Base-by-base conservation (phyloP, 2,113 vertebrate species). In the Crotalus viridis region DNA sequence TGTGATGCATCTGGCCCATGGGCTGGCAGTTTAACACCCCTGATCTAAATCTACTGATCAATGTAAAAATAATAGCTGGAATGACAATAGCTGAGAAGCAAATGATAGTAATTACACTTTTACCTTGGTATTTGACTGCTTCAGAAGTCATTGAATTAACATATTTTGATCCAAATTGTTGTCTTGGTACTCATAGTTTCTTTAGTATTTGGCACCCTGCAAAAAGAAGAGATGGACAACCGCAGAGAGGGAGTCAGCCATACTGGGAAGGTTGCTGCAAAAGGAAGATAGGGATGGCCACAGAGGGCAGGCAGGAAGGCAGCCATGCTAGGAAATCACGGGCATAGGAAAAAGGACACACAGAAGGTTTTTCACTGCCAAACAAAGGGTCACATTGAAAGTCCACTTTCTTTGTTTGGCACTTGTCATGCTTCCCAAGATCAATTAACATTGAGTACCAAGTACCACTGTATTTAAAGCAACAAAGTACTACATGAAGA, bases 241-340 rank as follows among this genome's bases (percentile, higher is more conserved):
- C 1, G 10, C 10, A n/a, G 26, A 64, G 10, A 64, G 61, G 10
- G n/a, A n/a, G 10, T n/a, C 0, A 1, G 10, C 4, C 26, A 64
- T 64, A n/a, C 61, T 64, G 26, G 28, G 28, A 64, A 64, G 61
- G 28, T n/a, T 64, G 12, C 61, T n/a, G n/a, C 28, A 64, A 64
- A 64, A 64, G 61, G 4, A 64, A 64, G 26, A 64, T 10, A 10
- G 61, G 28, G 28, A n/a, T 64, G 61, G 28, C 61, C 12, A 64
- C 10, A 64, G 24, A 61, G 61, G 26, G 26, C 1, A 1, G 28
- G 15, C 10, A n/a, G 28, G 61, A 64, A 64, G 61, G 28, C 10
- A 64, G 28, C 10, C 28, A n/a, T 64, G 10, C 4, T 64, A 28
- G 28, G 4, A 64, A 64, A 9, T 64, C 28, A 64, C 26, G 13